phyloP scores from a whole-genome alignment of 2,888 invertebrate genomes.

The Bombyx huttoni region DNA sequence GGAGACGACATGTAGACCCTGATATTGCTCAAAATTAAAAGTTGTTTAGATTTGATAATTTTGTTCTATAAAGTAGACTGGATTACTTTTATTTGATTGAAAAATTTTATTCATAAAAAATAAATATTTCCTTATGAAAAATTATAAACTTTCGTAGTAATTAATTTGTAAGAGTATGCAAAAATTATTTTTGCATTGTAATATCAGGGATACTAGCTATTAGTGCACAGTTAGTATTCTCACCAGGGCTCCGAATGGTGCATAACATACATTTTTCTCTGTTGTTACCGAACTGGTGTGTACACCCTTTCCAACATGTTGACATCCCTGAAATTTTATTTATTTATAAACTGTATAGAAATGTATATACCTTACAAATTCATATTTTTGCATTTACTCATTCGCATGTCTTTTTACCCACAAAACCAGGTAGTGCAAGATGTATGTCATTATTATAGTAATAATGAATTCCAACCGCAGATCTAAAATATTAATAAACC shows the following conservation, averaged over 20 bases:
- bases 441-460: no score
- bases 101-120: no score
- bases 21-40: conserved; percentile 16
- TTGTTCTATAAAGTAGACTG: no score
- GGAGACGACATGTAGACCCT: conserved; percentile 20
- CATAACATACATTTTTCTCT: conserved; percentile 57
- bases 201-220: conserved; percentile 19
- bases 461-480: background rate
- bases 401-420: no score
- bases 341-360: background rate
- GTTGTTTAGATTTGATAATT: background rate
- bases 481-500: background rate
- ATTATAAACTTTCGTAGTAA: no score
- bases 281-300: conserved; percentile 56
- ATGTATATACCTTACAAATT: background rate
- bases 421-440: no score
- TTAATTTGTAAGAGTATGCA: no score
- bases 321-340: conserved; percentile 42
- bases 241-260: conserved; percentile 58
- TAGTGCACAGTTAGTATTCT: conserved; percentile 64
- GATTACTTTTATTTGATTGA: no score
- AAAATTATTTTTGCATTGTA: conserved; percentile 8
- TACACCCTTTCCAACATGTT: conserved; percentile 48
- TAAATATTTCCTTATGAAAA: no score
- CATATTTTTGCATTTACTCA: no score